Conservation (phyloP, 1,140 invertebrate genomes). For the Adelges cooleyi region DNA sequence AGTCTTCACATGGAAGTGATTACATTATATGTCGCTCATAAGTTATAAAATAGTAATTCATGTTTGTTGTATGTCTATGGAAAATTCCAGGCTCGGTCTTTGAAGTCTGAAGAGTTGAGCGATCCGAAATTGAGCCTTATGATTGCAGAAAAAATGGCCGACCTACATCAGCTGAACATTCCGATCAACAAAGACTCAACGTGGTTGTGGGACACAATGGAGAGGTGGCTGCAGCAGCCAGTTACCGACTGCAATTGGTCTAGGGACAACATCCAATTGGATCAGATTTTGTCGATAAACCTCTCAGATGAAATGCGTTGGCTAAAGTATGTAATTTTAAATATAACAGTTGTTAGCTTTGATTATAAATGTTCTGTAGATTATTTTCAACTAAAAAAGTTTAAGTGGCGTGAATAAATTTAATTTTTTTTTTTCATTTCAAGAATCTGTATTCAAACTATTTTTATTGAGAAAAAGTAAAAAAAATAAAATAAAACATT, state of each 20-base stretch:
- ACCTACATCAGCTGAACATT: conserved; percentile 81
- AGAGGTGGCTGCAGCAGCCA: conserved; percentile 43
- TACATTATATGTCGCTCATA: neutral
- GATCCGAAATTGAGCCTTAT: conserved; percentile 62
- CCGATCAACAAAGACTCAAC: conserved; percentile 87
- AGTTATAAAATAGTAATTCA: conserved; percentile 1
- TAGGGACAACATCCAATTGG: neutral
- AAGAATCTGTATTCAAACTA: too few species aligned
- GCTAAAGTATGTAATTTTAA: conserved; percentile 10
- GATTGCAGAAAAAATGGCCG: conserved; percentile 84
- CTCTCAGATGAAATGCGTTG: neutral
- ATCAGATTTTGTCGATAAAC: conserved; percentile 1
- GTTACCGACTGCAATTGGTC: neutral
- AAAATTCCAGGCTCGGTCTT: conserved; percentile 57
- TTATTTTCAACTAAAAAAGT: too few species aligned
- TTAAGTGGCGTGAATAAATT: too few species aligned
- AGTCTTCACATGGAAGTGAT: conserved; percentile 13
- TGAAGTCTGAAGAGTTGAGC: conserved; percentile 64
- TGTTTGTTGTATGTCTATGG: neutral
- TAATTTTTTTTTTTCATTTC: too few species aligned
- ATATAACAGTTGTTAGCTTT: neutral
- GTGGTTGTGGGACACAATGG: conserved; percentile 85
- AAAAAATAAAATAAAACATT: too few species aligned
- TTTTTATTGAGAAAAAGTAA: too few species aligned
- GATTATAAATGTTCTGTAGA: conserved; percentile 17